A percentile compares a stretch with the other conserved stretches of the same genome.
Evolutionary conservation across 2,797 vertebrate species (phyloP).

Genomic region (Phalanger gymnotis): DNA sequence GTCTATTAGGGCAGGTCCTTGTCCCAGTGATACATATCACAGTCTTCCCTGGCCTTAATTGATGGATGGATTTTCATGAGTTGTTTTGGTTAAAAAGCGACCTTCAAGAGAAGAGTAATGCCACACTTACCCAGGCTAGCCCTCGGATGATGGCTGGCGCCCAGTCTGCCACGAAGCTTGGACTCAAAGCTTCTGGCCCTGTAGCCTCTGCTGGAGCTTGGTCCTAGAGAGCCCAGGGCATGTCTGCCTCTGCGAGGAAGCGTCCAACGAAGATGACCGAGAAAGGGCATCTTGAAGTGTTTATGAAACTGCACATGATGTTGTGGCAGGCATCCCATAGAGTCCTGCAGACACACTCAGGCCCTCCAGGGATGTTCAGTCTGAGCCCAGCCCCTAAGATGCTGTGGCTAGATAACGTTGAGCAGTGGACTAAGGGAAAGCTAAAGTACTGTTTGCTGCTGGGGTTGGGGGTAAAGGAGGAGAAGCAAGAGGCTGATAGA

Average conservation of each 20-base stretch:
- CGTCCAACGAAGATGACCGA: background rate
- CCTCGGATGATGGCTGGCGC: background rate
- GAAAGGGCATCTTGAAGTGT: background rate
- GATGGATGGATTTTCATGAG: background rate
- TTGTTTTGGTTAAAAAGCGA: background rate
- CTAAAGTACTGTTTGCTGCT: background rate
- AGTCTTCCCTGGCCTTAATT: background rate
- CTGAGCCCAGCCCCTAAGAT: background rate
- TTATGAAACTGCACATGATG: background rate
- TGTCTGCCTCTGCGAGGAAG: background rate
- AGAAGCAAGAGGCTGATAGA: background rate
- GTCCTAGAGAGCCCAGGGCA: background rate
- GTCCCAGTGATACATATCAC: background rate
- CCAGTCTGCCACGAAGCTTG: background rate
- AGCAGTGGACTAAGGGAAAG: background rate
- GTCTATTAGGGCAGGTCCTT: background rate
- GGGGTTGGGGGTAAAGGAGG: background rate
- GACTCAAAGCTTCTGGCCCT: background rate
- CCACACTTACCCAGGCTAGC: background rate
- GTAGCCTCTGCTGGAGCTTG: background rate
- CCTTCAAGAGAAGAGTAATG: background rate
- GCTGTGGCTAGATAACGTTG: background rate
- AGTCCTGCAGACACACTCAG: slow-evolving; percentile 15
- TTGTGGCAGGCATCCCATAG: background rate
- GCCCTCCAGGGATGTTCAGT: slow-evolving; percentile 36